Base-by-base conservation (phyloP, 1,140 invertebrate genomes). In the Drosophila melanogaster region DNA sequence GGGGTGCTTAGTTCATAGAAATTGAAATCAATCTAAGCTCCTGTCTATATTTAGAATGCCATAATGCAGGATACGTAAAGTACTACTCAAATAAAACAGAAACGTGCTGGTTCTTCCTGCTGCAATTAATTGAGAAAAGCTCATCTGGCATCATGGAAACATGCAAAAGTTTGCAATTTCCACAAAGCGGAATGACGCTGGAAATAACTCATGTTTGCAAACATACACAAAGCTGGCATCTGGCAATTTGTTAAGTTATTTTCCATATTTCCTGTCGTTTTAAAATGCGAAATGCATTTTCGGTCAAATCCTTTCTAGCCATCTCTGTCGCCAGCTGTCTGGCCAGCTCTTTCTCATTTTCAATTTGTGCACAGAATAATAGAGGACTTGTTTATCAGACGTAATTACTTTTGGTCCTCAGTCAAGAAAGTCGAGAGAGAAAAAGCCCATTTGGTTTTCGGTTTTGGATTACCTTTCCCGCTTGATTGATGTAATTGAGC, bases 401-500 rank as follows among this genome's bases (percentile, higher is more conserved):
- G 73, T 69, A 77, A 69, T 59, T 53, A 69, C 50, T 77, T 58
- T 55, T 55, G 50, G 41, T 38, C 53, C 49, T 62, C 35, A 38
- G 40, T 55, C 60, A 22, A 38, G 53, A 38, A 15, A 44, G 15
- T 10, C 15, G 17, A 43, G 7, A 19, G 14, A n/a, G 12, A 47
- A 44, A 54, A 60, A 54, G 51, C 26, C 66, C 49, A 50, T 56
- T 53, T 70, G 41, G 38, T 51, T 70, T 69, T 70, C 33, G 67
- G 67, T 70, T 70, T 70, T 70, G 67, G 64, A 70, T 70, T 70
- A 70, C 67, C 65, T 70, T 70, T 56, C 49, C 17, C 47, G 65
- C 24, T 76, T 76, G 72, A 76, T 76, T 76, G 72, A 76, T 76
- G 72, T 77, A 77, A 77, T 76, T 77, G 62, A 67, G 54, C 56